Evolutionary conservation across 2,888 invertebrate species (phyloP).

Genomic region (Campoletis raptor): DNA sequence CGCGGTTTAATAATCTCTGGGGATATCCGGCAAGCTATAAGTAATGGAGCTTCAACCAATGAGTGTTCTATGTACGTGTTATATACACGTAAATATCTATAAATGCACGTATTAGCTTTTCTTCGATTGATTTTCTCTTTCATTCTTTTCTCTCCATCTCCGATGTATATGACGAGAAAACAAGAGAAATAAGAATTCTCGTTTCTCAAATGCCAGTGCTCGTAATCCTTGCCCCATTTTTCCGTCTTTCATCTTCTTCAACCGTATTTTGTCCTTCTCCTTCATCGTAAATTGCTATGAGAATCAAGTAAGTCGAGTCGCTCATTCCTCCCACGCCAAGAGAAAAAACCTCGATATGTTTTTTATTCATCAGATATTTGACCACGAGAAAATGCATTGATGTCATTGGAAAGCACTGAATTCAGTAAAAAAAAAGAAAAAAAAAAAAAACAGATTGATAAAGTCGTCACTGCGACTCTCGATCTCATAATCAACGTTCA

Average conservation of each 20-base stretch:
- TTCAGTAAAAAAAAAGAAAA: not conserved
- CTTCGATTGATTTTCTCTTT: constrained; percentile 72
- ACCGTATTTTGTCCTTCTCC: not conserved
- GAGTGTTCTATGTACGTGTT: constrained; percentile 15
- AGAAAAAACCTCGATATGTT: not conserved
- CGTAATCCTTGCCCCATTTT: constrained; percentile 8
- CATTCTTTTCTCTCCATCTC: constrained; percentile 66
- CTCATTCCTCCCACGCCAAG: not conserved
- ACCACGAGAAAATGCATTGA: not conserved
- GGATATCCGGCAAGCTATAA: constrained; percentile 71
- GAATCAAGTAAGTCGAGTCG: not conserved
- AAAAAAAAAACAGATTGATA: not conserved
- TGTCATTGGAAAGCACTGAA: not conserved
- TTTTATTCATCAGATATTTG: not conserved
- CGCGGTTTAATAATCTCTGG: constrained; percentile 76
- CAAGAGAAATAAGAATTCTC: constrained; percentile 35
- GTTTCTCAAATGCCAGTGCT: not conserved
- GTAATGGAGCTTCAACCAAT: constrained; percentile 68
- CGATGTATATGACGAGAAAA: constrained; percentile 32
- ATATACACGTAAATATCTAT: constrained; percentile 17
- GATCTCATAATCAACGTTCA: no score
- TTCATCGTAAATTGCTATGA: not conserved
- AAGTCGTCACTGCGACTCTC: not conserved
- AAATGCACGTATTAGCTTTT: constrained; percentile 72
- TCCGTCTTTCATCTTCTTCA: not conserved